Evolutionary conservation across 2,113 vertebrate species (phyloP).

Genomic region (Labrus mixtus): DNA sequence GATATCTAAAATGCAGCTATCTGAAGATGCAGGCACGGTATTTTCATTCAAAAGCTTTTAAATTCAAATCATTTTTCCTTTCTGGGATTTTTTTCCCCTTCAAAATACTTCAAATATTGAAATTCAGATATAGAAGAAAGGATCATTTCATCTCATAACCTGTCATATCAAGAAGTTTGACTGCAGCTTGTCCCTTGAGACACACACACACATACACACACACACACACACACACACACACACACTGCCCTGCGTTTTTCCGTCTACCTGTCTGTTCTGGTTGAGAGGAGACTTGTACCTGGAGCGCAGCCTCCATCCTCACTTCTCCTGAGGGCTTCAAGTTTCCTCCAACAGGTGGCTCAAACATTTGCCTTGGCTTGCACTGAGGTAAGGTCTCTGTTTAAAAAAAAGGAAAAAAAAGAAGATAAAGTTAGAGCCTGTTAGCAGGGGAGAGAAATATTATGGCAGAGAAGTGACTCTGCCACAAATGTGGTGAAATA

Average conservation of each 20-base stretch:
- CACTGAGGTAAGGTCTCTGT: conserved; percentile 81
- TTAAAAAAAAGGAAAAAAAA: conserved; percentile 64
- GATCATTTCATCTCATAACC: conserved; percentile 13
- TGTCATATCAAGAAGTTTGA: conserved; percentile 17
- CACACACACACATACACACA: conserved; percentile 25
- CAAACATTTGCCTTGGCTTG: conserved; percentile 88
- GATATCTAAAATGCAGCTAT: no score
- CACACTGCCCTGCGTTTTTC: conserved; percentile 18
- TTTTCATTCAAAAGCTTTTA: neutral
- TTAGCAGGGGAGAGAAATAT: conserved; percentile 38
- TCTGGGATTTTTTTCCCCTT: neutral
- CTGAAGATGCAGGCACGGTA: no score
- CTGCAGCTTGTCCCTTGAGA: conserved; percentile 3
- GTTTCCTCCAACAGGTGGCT: conserved; percentile 88
- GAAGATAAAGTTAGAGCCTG: conserved; percentile 33
- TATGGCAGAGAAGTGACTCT: conserved; percentile 20
- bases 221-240: conserved; percentile 30
- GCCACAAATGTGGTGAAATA: conserved; percentile 22
- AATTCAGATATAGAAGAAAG: conserved; percentile 53
- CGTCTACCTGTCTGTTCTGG: conserved; percentile 37
- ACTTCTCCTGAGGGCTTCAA: conserved; percentile 82
- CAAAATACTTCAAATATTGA: no score
- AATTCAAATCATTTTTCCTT: no score
- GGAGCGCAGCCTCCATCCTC: conserved; percentile 70
- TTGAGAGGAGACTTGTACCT: conserved; percentile 60